Evolutionary conservation across 2,113 vertebrate genomes (phyloP).

Genomic region (Donacobius atricapilla): DNA sequence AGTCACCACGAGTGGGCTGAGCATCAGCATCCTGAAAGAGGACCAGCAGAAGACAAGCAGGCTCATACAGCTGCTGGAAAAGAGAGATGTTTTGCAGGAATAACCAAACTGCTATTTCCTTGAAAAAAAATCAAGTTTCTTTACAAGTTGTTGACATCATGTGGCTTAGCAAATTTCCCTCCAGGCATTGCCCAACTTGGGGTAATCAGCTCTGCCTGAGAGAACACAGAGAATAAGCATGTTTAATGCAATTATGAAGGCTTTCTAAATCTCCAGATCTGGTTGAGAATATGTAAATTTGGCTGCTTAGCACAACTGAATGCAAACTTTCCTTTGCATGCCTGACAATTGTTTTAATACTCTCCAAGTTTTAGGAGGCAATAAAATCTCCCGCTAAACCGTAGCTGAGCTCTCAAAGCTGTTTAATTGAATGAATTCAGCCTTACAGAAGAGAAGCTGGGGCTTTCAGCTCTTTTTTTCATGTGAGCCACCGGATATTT

Average conservation of each 20-base stretch:
- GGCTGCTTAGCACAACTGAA: slow-evolving; percentile 59
- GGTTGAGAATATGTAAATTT: slow-evolving; percentile 61
- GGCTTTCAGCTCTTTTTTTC: slow-evolving; percentile 64
- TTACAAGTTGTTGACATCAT: slow-evolving; percentile 28
- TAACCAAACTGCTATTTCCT: background rate
- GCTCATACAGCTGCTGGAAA: background rate
- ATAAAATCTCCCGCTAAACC: slow-evolving; percentile 69
- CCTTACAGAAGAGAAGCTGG: slow-evolving; percentile 69
- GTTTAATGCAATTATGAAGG: slow-evolving; percentile 74
- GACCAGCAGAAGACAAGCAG: background rate
- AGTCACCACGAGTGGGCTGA: background rate
- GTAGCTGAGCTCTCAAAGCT: slow-evolving; percentile 69
- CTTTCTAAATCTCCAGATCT: slow-evolving; percentile 46
- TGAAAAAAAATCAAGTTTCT: slow-evolving; percentile 14
- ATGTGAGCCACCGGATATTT: slow-evolving; percentile 74
- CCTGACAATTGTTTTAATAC: slow-evolving; percentile 67
- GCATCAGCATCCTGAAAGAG: background rate
- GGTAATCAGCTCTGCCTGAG: slow-evolving; percentile 59
- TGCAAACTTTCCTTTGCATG: slow-evolving; percentile 61
- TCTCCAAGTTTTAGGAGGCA: slow-evolving; percentile 48
- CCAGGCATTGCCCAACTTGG: slow-evolving; percentile 49
- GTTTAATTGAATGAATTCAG: slow-evolving; percentile 77
- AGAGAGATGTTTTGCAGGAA: background rate
- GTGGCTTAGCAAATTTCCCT: slow-evolving; percentile 53
- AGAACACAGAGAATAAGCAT: slow-evolving; percentile 52